These are phyloP conservation scores for Lepus townsendii DNA, from an alignment of 2,797 vertebrate species.

Conservation along the genomic window DNA sequence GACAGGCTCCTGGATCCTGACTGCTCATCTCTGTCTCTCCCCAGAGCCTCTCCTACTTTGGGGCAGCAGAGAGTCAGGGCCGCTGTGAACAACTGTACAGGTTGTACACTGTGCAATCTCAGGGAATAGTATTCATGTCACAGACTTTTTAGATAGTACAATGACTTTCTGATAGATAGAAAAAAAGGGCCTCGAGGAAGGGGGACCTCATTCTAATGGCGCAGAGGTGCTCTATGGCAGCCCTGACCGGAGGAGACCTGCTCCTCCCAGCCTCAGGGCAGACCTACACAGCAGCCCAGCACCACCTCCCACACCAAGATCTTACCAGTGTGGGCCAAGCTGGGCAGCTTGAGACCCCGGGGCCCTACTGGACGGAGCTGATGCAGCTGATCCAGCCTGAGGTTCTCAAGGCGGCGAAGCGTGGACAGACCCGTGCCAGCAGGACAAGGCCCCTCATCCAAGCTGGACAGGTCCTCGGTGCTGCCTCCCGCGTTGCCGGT, in stretches of 20 bases:
- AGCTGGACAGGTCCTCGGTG: conserved; percentile 95
- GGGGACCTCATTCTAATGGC: not conserved
- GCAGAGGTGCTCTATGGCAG: not conserved
- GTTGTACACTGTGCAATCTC: not conserved
- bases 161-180: not conserved
- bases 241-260: not conserved
- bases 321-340: conserved; percentile 92
- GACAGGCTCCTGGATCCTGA: not conserved
- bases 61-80: not conserved
- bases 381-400: conserved; percentile 98
- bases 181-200: not conserved
- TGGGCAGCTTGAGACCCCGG: conserved; percentile 93
- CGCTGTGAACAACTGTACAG: not conserved
- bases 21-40: not conserved
- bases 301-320: rapidly evolving
- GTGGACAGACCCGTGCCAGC: conserved; percentile 93
- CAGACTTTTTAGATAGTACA: not conserved
- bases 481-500: conserved; percentile 96
- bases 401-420: conserved; percentile 96
- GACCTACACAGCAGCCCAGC: not conserved
- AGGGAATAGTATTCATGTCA: not conserved
- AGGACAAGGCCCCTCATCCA: conserved; percentile 92
- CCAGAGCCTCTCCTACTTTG: not conserved
- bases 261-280: not conserved
- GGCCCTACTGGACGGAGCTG: conserved; percentile 93